Evolutionary conservation across 2,888 invertebrate genomes (phyloP), one percentile per base, ranked within the genome.

Genomic region (Cosmorhoe ocellata): DNA sequence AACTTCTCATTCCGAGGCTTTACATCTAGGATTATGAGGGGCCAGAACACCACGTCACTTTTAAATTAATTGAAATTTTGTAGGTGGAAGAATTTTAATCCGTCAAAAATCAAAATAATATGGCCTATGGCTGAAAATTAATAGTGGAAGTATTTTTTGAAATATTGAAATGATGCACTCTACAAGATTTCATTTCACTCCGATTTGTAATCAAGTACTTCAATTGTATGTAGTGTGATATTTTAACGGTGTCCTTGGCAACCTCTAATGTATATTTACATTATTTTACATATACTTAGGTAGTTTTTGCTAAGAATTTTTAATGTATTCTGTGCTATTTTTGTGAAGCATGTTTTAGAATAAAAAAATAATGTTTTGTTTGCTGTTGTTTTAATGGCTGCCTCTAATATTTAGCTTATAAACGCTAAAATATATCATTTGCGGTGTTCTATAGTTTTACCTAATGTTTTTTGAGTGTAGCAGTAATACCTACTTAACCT

Each of bases 311-410:
- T 74, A 74, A 66, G 59, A 70, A 55, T 73, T 73, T 70, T 75
- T 66, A 59, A 61, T 77, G 74, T 79, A 76, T 69, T 69, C 69
- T 71, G 62, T 65, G 77, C 74, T 79, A 80, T 79, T 74, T 69
- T 69, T 74, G 26, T 67, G 56, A 67, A 76, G 87, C 87, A 86
- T 88, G 88, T 85, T 81, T 72, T 78, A 77, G 74, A 87, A 87
- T 87, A 88, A 87, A n/a, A n/a, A 87, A 66, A 72, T 68, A 61
- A 78, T 87, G 82, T 86, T 88, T 87, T 88, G 87, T 89, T 88
- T 81, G 84, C 81, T 79, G 85, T 89, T 81, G 86, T 90, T 90
- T 90, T 82, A 82, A 75, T 85, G 72, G 78, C 81, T 79, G 73
- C 71, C 67, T 84, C 81, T 85, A 87, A 86, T 81, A 69, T 34